A percentile compares a stretch with the other conserved stretches of the same genome.
phyloP scores from a whole-genome alignment of 2,888 invertebrate species.

The Sinhomidia bicolor region DNA sequence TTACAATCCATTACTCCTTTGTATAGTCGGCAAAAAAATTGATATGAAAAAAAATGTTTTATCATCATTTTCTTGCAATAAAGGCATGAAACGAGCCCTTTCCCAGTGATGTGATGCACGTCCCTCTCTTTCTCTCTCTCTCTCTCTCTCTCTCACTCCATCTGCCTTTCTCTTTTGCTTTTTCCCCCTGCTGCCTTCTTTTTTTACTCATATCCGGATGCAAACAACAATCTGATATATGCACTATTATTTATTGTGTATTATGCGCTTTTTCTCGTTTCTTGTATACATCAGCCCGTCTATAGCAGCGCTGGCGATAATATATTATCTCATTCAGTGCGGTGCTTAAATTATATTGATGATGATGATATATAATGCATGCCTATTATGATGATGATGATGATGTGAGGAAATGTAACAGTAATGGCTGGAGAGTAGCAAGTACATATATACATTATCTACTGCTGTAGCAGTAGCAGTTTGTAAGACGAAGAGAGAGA shows the following conservation, averaged over 20 bases:
- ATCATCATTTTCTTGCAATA: slow-evolving; percentile 53
- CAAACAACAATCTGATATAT: slow-evolving; percentile 21
- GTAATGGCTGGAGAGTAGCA: background rate
- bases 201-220: background rate
- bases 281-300: background rate
- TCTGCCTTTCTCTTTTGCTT: background rate
- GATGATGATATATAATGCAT: background rate
- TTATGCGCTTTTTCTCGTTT: no score
- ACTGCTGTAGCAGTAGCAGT: no score
- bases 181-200: background rate
- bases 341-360: background rate
- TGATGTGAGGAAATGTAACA: background rate
- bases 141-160: background rate
- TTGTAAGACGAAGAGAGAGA: background rate
- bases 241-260: background rate
- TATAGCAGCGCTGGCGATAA: background rate
- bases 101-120: background rate
- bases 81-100: slow-evolving; percentile 34
- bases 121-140: background rate
- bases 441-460: no score
- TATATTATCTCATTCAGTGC: background rate
- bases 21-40: slow-evolving; percentile 38
- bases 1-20: slow-evolving; percentile 58
- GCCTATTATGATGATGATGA: background rate
- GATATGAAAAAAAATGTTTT: slow-evolving; percentile 58